Percentiles rank a stretch among this genome's conserved stretches.
These are phyloP conservation scores for Oceanodroma tethys DNA, from an alignment of 2,113 vertebrate species.

Conservation along the genomic window DNA sequence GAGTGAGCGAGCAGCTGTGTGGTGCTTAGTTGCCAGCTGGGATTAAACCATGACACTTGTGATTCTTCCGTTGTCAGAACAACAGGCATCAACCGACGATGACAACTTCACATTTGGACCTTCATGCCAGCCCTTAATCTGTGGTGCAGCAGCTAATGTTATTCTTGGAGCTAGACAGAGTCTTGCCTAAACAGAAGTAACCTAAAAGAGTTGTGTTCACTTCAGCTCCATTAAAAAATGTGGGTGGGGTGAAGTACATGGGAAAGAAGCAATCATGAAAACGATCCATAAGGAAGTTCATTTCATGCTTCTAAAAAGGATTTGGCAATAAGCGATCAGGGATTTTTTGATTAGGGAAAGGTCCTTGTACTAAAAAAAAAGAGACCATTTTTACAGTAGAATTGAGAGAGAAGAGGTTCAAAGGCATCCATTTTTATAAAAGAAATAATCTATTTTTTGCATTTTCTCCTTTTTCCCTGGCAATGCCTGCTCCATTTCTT, in stretches of 20 bases:
- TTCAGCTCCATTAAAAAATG: slow-evolving; percentile 50
- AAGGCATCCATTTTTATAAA: background rate
- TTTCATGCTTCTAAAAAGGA: background rate
- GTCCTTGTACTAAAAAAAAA: background rate
- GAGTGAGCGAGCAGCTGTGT: too few relatives aligned
- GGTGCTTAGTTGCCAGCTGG: too few relatives aligned
- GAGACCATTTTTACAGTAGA: background rate
- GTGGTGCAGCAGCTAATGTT: slow-evolving; percentile 5
- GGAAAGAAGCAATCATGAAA: slow-evolving; percentile 51
- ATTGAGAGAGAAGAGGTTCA: background rate
- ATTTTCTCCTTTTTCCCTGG: background rate
- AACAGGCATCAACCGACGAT: background rate
- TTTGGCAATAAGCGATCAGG: background rate
- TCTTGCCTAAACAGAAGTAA: slow-evolving; percentile 27
- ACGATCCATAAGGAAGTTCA: slow-evolving; percentile 20
- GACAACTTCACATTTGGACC: slow-evolving; percentile 15
- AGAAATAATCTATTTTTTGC: background rate
- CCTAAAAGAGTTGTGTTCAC: background rate
- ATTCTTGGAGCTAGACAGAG: slow-evolving; percentile 28
- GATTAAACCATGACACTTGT: background rate
- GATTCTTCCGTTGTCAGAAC: background rate
- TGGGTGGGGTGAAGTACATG: slow-evolving; percentile 52
- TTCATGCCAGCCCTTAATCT: background rate
- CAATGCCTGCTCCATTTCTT: background rate
- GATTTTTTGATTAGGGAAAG: slow-evolving; percentile 22